Conservation (phyloP, 2,888 invertebrate genomes). For the Torymus texanus region DNA sequence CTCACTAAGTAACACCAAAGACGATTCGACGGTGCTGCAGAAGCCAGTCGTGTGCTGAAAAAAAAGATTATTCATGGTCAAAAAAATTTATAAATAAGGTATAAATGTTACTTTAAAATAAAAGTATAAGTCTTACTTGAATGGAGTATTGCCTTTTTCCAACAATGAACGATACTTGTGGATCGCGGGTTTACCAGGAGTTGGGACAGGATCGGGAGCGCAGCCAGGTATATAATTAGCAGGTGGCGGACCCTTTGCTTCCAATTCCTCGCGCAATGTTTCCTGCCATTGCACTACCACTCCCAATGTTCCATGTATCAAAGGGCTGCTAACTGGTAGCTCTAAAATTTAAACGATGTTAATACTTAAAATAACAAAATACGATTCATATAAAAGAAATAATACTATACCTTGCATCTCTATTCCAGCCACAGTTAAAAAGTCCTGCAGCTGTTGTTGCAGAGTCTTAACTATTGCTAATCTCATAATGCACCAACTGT, state of each 20-base stretch:
- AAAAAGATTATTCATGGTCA: slow-evolving; percentile 10
- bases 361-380: neutral
- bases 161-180: slow-evolving; percentile 94
- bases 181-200: slow-evolving; percentile 84
- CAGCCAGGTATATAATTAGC: slow-evolving; percentile 93
- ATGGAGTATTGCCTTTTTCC: slow-evolving; percentile 96
- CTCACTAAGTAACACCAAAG: slow-evolving; percentile 95
- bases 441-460: slow-evolving; percentile 89
- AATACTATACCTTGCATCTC: slow-evolving; percentile 85
- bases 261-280: slow-evolving; percentile 84
- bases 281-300: slow-evolving; percentile 94
- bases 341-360: slow-evolving; percentile 77
- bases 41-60: slow-evolving; percentile 79
- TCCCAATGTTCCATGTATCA: slow-evolving; percentile 91
- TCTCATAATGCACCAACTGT: slow-evolving; percentile 96
- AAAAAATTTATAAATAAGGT: too few species aligned
- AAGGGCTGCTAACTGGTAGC: slow-evolving; percentile 94
- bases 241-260: slow-evolving; percentile 86
- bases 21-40: slow-evolving; percentile 86
- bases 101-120: neutral
- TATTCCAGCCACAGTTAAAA: slow-evolving; percentile 91
- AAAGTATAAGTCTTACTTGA: slow-evolving; percentile 78
- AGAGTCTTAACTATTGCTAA: slow-evolving; percentile 91
- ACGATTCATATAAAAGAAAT: neutral
- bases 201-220: slow-evolving; percentile 83